phyloP scores from a whole-genome alignment of 2,797 vertebrate genomes.

The Gobio occitaniae region DNA sequence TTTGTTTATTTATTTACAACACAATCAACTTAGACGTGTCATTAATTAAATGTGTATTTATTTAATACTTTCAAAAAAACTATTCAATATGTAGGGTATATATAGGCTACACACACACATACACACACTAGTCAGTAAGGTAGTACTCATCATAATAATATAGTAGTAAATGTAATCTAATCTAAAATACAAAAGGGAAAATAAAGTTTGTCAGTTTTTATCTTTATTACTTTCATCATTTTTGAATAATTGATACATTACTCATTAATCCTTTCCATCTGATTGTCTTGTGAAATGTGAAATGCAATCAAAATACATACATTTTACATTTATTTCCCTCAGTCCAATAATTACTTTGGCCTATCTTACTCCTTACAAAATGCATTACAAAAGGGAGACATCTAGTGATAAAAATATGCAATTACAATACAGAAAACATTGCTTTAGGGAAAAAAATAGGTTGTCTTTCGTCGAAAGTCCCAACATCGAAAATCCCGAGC shows the following conservation, averaged over 20 bases:
- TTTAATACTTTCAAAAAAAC: background rate
- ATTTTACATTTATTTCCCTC: background rate
- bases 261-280: background rate
- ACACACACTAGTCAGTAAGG: background rate
- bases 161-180: background rate
- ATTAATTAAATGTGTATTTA: background rate
- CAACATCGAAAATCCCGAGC: background rate
- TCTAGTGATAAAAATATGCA: slow-evolving; percentile 66
- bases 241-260: background rate
- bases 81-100: no score
- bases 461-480: no score
- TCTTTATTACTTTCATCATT: background rate
- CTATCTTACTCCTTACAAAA: background rate
- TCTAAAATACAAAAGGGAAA: background rate
- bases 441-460: background rate
- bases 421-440: background rate
- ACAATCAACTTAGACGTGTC: background rate
- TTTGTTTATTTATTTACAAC: background rate
- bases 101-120: no score
- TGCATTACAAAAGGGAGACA: slow-evolving; percentile 61
- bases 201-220: background rate
- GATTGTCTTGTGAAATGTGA: background rate
- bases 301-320: background rate
- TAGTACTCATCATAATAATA: background rate
- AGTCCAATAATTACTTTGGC: background rate